phyloP scores from a whole-genome alignment of 2,797 vertebrate genomes.

The Gymnothorax reevesii region DNA sequence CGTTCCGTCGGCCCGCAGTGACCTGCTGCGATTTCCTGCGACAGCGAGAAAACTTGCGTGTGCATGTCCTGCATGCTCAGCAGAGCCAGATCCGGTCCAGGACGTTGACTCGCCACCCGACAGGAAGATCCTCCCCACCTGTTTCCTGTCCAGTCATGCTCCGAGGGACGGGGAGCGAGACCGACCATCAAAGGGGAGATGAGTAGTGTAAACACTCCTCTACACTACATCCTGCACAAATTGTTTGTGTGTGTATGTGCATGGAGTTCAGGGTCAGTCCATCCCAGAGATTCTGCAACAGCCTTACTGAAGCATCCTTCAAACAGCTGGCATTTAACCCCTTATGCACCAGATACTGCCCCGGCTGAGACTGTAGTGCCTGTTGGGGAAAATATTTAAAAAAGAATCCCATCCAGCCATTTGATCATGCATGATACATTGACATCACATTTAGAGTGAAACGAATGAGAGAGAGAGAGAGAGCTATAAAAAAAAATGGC shows the following conservation, averaged over 20 bases:
- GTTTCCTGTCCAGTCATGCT: constrained; percentile 18
- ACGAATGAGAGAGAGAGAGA: too few relatives aligned
- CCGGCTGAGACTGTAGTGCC: not conserved
- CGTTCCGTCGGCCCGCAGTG: not conserved
- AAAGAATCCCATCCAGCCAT: not conserved
- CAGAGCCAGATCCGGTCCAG: not conserved
- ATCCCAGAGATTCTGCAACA: not conserved
- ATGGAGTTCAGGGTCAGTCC: constrained; percentile 12
- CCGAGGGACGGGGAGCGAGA: not conserved
- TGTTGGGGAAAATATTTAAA: constrained; percentile 21
- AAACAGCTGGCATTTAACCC: not conserved
- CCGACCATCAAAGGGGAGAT: constrained; percentile 7
- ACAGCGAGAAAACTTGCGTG: not conserved
- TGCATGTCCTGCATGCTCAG: too few relatives aligned
- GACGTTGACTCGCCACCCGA: not conserved
- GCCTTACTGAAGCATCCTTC: not conserved
- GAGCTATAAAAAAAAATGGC: not conserved
- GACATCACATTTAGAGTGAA: not conserved
- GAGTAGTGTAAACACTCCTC: constrained; percentile 2
- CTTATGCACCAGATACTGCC: not conserved
- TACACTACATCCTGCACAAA: not conserved
- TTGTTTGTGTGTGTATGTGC: not conserved
- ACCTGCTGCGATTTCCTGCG: not conserved
- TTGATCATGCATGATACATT: not conserved
- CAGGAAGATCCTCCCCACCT: constrained; percentile 21